These are phyloP conservation scores for Ctenomys sociabilis DNA, from an alignment of 2,113 vertebrate genomes.

Conservation along the genomic window DNA sequence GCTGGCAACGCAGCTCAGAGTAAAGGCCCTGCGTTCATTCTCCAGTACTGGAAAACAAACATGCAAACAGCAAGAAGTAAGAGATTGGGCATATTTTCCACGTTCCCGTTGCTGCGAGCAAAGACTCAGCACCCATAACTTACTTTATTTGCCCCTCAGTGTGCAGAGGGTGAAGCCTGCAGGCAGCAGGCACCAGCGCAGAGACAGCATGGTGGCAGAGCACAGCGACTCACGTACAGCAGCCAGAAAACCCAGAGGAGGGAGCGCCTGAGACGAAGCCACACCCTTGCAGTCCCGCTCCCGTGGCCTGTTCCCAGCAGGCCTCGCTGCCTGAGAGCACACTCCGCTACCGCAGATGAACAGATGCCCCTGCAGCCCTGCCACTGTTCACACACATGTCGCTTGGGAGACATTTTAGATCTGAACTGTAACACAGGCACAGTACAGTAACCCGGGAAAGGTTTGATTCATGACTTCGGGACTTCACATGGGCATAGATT, in stretches of 20 bases:
- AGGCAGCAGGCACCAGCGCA: neutral
- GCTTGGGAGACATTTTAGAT: neutral
- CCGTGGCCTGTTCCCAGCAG: neutral
- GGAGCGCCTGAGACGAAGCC: neutral
- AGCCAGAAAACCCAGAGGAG: neutral
- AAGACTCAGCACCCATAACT: neutral
- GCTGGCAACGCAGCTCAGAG: neutral
- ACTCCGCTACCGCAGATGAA: neutral
- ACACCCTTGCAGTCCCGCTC: too few species aligned
- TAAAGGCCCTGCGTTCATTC: neutral
- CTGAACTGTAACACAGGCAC: neutral
- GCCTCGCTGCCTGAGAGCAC: neutral
- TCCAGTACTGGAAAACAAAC: neutral
- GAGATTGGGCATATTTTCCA: neutral
- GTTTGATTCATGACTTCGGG: slow-evolving; percentile 15
- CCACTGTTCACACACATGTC: neutral
- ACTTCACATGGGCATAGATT: neutral
- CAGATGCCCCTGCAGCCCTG: neutral
- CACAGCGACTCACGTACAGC: neutral
- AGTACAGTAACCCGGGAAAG: neutral
- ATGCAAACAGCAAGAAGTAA: neutral
- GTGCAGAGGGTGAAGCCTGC: too few species aligned
- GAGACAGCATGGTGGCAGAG: neutral
- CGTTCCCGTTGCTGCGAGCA: neutral
- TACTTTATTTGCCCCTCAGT: neutral